Evolutionary conservation across 2,888 invertebrate genomes (phyloP), one percentile per base, ranked within the genome.

Genomic region (Syritta pipiens): DNA sequence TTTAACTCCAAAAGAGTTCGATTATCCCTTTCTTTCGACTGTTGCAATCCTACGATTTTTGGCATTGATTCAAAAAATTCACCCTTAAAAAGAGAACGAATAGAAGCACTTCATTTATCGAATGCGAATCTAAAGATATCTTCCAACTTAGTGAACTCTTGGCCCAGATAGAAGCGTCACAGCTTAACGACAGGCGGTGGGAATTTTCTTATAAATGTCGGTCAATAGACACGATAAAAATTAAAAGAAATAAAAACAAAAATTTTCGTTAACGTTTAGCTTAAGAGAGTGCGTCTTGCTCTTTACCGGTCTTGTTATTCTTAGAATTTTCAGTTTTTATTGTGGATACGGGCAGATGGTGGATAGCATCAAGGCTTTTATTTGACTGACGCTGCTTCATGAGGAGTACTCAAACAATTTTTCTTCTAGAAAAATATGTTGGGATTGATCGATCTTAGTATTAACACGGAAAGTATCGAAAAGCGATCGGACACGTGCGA

Each of bases 81-180:
- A 19, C 22, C 19, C 1, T 49, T 51, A 49, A 28, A 65, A 24
- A 59, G 10, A 60, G 22, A 44, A 40, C 51, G 22, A 35, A 57
- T 62, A 32, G 69, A 48, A 69, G 44, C 48, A 63, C 62, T 62
- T 62, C 12, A 71, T 65, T 59, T 59, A 62, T 74, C 67, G 48
- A 44, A 20, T 57, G 55, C 40, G 53, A 40, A 51, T 79, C 79
- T 79, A 79, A 79, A 79, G 79, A 79, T 79, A 79, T 68, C 79
- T 49, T 49, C 67, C 62, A 62, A 74, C 74, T 74, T 55, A 74
- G 57, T 79, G 79, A 79, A 79, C 79, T 79, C 74, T 79, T 79
- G 74, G 22, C 79, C 79, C 74, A 79, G 79, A 79, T 79, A 79
- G 28, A 49, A 60, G 63, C 17, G 55, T 74, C 60, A 28, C 28